Evolutionary conservation across 2,888 invertebrate species (phyloP).

Genomic region (Polyommatus icarus): DNA sequence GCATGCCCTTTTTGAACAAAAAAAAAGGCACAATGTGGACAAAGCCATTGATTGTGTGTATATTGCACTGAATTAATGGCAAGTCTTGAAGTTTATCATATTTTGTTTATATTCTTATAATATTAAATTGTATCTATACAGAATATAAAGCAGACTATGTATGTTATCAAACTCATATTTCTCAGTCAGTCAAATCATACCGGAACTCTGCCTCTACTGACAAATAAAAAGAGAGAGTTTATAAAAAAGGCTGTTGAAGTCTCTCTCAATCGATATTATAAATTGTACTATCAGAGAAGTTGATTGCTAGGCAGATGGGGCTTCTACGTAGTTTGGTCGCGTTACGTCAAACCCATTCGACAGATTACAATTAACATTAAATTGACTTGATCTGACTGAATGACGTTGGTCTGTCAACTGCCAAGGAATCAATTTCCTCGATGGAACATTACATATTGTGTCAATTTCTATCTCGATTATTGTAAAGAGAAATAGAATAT

Average conservation of each 20-base stretch:
- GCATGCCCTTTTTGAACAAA: no score
- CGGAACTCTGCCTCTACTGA: background rate
- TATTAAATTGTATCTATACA: background rate
- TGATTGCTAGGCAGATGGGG: no score
- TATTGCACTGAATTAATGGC: slow-evolving; percentile 1
- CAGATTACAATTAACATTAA: no score
- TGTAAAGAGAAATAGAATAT: background rate
- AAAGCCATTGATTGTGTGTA: slow-evolving; percentile 1
- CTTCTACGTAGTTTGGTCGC: no score
- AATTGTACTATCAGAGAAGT: no score
- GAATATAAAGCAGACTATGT: background rate
- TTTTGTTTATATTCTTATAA: background rate
- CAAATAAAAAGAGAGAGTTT: background rate
- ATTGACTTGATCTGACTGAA: no score
- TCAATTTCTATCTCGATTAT: no score
- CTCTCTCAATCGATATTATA: background rate
- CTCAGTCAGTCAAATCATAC: background rate
- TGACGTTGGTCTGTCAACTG: no score
- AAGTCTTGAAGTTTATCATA: background rate
- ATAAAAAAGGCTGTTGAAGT: background rate
- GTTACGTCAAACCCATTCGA: no score
- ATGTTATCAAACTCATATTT: background rate
- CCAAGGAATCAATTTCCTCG: no score
- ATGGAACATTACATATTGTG: no score
- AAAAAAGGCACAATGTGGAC: no score